Percentiles rank a stretch among this genome's conserved stretches.
These are phyloP conservation scores for Spea multiplicata DNA, from an alignment of 2,113 vertebrate species.

Conservation along the genomic window DNA sequence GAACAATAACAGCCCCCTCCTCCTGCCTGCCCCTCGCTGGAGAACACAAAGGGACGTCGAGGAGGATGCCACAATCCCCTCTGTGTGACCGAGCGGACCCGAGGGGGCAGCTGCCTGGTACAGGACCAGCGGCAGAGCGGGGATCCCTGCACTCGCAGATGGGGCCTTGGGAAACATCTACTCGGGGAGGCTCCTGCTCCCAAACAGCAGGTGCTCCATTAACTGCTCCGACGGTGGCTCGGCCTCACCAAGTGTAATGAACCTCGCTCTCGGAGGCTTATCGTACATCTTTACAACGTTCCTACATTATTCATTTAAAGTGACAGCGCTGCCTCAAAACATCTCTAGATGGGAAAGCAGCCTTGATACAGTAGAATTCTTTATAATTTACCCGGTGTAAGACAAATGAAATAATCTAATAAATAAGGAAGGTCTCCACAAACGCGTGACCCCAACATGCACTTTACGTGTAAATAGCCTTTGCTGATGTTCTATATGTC, in stretches of 20 bases:
- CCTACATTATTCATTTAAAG: background rate
- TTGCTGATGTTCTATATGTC: too few species aligned
- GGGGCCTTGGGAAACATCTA: conserved; percentile 2
- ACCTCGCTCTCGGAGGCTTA: background rate
- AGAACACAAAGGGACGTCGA: conserved; percentile 24
- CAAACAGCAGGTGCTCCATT: conserved; percentile 5
- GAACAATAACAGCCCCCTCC: conserved; percentile 23
- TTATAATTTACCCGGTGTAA: too few species aligned
- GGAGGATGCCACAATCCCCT: conserved; percentile 24
- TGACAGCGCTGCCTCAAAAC: too few species aligned
- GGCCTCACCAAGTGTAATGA: background rate
- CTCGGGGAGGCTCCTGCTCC: background rate
- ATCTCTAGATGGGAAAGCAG: too few species aligned
- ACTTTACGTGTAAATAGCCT: too few species aligned
- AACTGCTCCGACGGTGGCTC: background rate
- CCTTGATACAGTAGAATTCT: too few species aligned
- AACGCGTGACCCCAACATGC: too few species aligned
- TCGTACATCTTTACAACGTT: background rate
- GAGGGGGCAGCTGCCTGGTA: conserved; percentile 34
- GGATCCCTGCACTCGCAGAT: conserved; percentile 4
- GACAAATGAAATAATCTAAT: too few species aligned
- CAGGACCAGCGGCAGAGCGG: conserved; percentile 3
- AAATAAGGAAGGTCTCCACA: too few species aligned
- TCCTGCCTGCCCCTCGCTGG: background rate
- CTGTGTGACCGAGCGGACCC: conserved; percentile 20